Percentiles rank a stretch among this genome's conserved stretches.
Conservation (phyloP, 2,888 invertebrate species). For the Xanthia togata region DNA sequence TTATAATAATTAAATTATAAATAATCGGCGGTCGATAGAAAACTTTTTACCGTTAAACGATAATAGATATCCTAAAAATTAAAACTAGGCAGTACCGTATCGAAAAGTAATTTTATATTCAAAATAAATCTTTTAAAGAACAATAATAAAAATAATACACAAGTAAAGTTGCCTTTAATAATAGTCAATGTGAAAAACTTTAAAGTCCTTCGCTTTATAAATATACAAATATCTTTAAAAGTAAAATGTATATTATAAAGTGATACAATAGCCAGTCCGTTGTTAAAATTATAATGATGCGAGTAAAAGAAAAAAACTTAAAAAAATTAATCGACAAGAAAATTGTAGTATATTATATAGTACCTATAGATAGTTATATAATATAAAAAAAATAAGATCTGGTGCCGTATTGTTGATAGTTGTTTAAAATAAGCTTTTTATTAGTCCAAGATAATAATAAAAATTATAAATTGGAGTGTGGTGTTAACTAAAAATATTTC, state of each 20-base stretch:
- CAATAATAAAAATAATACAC: neutral
- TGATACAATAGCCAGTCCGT: neutral
- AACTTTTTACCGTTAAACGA: neutral
- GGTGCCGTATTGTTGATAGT: constrained; percentile 67
- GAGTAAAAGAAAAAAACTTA: neutral
- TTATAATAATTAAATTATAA: neutral
- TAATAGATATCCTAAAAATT: constrained; percentile 1
- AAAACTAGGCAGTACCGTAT: neutral
- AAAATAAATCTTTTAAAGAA: constrained; percentile 16
- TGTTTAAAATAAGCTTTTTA: constrained; percentile 50
- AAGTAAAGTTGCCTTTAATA: constrained; percentile 10
- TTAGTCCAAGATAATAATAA: constrained; percentile 28
- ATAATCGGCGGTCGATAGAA: constrained; percentile 9
- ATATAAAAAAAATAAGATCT: constrained; percentile 32
- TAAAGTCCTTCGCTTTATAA: constrained; percentile 11
- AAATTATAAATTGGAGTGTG: neutral
- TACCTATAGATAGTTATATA: constrained; percentile 22
- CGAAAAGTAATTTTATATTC: constrained; percentile 3
- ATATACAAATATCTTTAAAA: constrained; percentile 14
- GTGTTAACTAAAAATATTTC: neutral
- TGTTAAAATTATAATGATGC: constrained; percentile 5
- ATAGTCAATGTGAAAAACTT: constrained; percentile 5
- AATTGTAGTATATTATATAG: too few relatives aligned
- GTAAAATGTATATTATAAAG: constrained; percentile 5
- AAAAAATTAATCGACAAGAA: neutral